These are phyloP conservation scores for Recurvirostra avosetta DNA, from an alignment of 2,113 vertebrate genomes.

Conservation along the genomic window DNA sequence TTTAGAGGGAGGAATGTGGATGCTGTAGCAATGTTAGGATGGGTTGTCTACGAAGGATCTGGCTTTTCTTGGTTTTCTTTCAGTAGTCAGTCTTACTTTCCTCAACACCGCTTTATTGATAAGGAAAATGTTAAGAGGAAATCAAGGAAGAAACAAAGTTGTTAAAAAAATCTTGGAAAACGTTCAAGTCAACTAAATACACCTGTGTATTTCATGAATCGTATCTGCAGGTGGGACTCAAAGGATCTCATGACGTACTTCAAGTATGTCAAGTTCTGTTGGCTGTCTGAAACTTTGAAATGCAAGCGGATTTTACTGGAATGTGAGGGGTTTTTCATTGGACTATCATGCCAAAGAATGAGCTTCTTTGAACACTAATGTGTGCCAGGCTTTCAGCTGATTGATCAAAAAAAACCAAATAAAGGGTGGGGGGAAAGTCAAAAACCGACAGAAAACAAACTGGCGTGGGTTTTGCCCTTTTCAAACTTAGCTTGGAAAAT, in stretches of 20 bases:
- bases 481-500: background rate
- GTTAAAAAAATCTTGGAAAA: background rate
- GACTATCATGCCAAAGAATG: rapidly evolving
- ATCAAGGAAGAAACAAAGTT: background rate
- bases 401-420: background rate
- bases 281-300: background rate
- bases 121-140: background rate
- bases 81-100: background rate
- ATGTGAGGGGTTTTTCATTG: rapidly evolving
- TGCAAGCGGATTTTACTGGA: background rate
- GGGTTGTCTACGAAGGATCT: background rate
- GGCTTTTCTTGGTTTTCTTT: background rate
- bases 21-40: background rate
- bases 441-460: background rate
- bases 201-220: too few relatives aligned
- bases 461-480: background rate
- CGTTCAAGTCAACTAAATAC: background rate
- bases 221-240: background rate
- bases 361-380: background rate
- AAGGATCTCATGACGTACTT: background rate
- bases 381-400: background rate
- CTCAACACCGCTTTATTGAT: background rate
- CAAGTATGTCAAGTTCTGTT: too few relatives aligned
- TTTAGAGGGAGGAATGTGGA: background rate
- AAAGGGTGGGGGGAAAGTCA: background rate